Conservation (phyloP, 2,888 invertebrate species). For the Callimorpha dominula region DNA sequence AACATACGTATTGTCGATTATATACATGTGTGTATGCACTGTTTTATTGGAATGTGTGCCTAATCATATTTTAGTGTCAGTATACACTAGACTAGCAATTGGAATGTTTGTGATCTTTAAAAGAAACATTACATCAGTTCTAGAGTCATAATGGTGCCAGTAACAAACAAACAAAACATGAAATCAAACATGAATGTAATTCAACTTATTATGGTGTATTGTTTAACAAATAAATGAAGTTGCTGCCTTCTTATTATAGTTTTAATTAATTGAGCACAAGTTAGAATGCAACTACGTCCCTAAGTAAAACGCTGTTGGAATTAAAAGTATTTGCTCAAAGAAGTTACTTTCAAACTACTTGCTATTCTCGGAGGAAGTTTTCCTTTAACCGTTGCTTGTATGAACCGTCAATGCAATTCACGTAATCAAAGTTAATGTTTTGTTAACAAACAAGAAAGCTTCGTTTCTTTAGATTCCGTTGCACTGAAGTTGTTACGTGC, state of each 20-base stretch:
- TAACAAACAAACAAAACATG: too few species aligned
- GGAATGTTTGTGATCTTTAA: too few species aligned
- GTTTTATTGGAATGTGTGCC: too few species aligned
- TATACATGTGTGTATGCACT: too few species aligned
- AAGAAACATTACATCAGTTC: too few species aligned
- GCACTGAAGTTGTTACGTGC: not conserved
- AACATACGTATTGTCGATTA: too few species aligned
- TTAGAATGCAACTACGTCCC: not conserved
- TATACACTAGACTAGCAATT: too few species aligned
- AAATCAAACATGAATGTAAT: not conserved
- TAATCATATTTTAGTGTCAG: too few species aligned
- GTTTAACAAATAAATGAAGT: not conserved
- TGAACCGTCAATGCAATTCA: conserved; percentile 4
- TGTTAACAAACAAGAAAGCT: not conserved
- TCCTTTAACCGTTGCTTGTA: not conserved
- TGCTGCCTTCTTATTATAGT: not conserved
- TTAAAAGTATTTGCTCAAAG: not conserved
- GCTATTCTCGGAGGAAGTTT: not conserved
- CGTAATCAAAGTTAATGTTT: not conserved
- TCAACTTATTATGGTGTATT: not conserved
- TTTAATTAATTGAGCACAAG: conserved; percentile 1
- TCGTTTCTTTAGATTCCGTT: not conserved
- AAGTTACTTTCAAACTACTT: not conserved
- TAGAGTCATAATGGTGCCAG: too few species aligned
- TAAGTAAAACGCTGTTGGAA: not conserved